Evolutionary conservation across 1,140 invertebrate genomes (phyloP), one percentile per base, ranked within the genome.

Genomic region (Nymphalis io): DNA sequence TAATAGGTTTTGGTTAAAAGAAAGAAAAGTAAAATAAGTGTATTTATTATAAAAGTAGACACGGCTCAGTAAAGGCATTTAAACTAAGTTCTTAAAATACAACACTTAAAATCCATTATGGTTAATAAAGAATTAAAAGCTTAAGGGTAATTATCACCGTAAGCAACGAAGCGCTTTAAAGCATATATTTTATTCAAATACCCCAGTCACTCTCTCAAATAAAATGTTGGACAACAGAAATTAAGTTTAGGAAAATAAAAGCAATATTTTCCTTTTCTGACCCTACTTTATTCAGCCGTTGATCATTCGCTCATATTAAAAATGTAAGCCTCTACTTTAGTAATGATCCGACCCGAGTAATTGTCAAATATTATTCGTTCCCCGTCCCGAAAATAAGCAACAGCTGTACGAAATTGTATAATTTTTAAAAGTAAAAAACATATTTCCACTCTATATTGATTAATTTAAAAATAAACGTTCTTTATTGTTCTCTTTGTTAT

Each of bases 281-380:
- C 44, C 60, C 46, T 62, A 62, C 33, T 53, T 62, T 20, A 38
- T 62, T 53, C 46, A 15, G 51, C 5, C 46, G 60, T 62, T 51
- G 46, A 62, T 62, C 60, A 62, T 62, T 53, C 23, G 33, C 44
- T 62, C 60, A 16, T 62, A 62, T 62, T 62, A 62, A 62, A 62
- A 53, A 62, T 62, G 60, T 62, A 62, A 51, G 44, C 46, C 44
- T 51, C 46, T 16, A 62, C 60, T 23, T 55, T 27, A 55, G 51
- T 62, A 53, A 62, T 51, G 60, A 38, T 48, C 48, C 60, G 60
- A 51, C n/a, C 16, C 11, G 44, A 39, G 21, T 62, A 48, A 55
- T 55, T 62, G 48, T 51, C 60, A 62, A 62, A 62, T 51, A 53
- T 62, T 55, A 53, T 62, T 62, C 46, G 44, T 53, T 6, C 27